Base-by-base conservation (phyloP, 2,888 invertebrate genomes). In the Acrobasis suavella region DNA sequence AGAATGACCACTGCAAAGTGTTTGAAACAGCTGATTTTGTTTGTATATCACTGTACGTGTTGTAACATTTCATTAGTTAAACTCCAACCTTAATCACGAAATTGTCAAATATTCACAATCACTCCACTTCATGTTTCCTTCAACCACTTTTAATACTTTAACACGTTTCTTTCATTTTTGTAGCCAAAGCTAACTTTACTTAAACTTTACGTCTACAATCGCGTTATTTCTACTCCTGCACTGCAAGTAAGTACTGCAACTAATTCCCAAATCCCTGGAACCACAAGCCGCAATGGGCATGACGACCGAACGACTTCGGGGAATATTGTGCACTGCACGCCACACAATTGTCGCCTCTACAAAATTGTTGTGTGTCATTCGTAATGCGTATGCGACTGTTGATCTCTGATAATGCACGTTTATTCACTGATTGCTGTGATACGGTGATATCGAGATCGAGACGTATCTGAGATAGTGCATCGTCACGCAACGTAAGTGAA, bases 241-340 rank as follows among this genome's bases (percentile, higher is more conserved):
- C 32, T 32, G 22, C 22, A 22, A 22, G 22, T 22, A 7, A 32
- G 32, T 32, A 32, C 32, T 32, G 32, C 32, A 32, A 8, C 32
- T 32, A 32, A 32, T 32, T 32, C 32, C 46, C 14, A n/a, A 42
- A 42, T 50, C 32, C 37, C 38, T 50, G 50, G 59, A 50, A 59
- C 50, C 38, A 1, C 50, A 59, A 38, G 38, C 59, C 15, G 50
- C 50, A 38, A 39, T 59, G 59, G 10, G n/a, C 7, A 50, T 38
- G 37, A 59, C 59, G 50, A 59, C 59, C 17, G 59, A 59, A 59
- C 59, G 38, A 50, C 50, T 59, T 59, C 59, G 38, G 50, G 50
- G 59, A 59, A 59, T 50, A 59, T 8, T 50, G 7, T 50, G 16
- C 37, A 59, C 59, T 59, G 59, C 50, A 39, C 3, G 22, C 22